A percentile compares a stretch with the other conserved stretches of the same genome.
Evolutionary conservation across 2,797 vertebrate genomes (phyloP).

Genomic region (Megalops cyprinoides): DNA sequence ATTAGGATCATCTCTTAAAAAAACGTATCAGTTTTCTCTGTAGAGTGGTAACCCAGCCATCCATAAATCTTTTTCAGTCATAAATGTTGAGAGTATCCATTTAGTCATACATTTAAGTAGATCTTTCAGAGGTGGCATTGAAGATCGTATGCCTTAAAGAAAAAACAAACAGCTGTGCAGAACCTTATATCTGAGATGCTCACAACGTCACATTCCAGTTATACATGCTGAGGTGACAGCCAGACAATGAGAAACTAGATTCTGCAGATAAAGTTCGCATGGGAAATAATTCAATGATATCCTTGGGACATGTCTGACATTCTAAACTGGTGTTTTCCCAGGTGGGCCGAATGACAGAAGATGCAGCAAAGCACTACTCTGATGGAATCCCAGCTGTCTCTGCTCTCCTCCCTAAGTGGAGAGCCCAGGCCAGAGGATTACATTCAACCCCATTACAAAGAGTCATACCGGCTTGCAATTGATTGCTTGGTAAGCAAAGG

Average conservation of each 20-base stretch:
- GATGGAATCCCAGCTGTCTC: conserved; percentile 85
- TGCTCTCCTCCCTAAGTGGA: conserved; percentile 83
- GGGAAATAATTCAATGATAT: neutral
- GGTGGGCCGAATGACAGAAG: neutral
- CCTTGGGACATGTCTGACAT: neutral
- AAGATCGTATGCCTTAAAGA: neutral
- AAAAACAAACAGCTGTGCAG: neutral
- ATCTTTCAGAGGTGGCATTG: neutral
- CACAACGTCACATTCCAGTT: neutral
- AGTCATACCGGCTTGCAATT: conserved; percentile 89
- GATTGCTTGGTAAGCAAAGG: conserved; percentile 83
- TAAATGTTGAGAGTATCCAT: too few relatives aligned
- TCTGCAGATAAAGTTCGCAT: neutral
- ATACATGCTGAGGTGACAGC: neutral
- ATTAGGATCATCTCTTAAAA: too few relatives aligned
- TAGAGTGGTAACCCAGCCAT: too few relatives aligned
- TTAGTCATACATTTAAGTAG: too few relatives aligned
- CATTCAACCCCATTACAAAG: conserved; percentile 92
- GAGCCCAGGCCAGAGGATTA: conserved; percentile 84
- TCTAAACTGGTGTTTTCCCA: neutral
- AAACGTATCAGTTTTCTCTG: too few relatives aligned
- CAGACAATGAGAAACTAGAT: neutral
- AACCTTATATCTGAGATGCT: neutral
- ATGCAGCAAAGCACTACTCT: conserved; percentile 30
- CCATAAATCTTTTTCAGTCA: too few relatives aligned